Base-by-base conservation (phyloP, 2,888 invertebrate genomes). In the Cactoblastis cactorum region DNA sequence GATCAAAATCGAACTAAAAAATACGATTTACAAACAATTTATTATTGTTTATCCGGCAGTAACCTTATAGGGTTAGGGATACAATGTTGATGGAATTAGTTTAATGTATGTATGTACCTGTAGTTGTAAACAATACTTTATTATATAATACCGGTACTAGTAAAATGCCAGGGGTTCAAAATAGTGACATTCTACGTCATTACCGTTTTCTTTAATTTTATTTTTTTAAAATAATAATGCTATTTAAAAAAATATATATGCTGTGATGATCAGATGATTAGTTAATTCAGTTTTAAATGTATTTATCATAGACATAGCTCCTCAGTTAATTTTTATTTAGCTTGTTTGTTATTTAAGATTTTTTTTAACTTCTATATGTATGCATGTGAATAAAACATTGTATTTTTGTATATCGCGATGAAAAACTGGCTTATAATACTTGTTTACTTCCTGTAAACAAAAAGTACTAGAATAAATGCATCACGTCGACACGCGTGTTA, bases 221-320 rank as follows among this genome's bases (percentile, higher is more conserved):
- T 28, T 28, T 28, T 22, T 4, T 4, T 1, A 9, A 28, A 28
- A 9, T 28, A 28, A 28, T 28, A 28, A 8, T 28, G 22, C 22
- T 22, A 22, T 22, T 3, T 22, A 4, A 22, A 6, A 3, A 22
- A 22, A 22, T 3, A 28, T 9, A 28, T 18, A 15, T 28, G 15
- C 22, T 28, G 28, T 43, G 58, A 45, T 54, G 38, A 38, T 55
- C 53, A 51, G 35, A 14, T 41, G 28, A 37, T 46, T 17, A 39
- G 43, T 24, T 45, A 45, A 41, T 17, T 17, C 37, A 15, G 11
- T 37, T 37, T 37, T 17, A 37, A 15, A 37, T 17, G 15, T 15
- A 9, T 37, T 37, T 35, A 6, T 4, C 28, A 28, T 9, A 28
- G 1, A 28, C n/a, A n/a, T n/a, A n/a, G n/a, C n/a, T n/a, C n/a